phyloP scores from a whole-genome alignment of 2,797 vertebrate genomes.

The Sebastes cheni region DNA sequence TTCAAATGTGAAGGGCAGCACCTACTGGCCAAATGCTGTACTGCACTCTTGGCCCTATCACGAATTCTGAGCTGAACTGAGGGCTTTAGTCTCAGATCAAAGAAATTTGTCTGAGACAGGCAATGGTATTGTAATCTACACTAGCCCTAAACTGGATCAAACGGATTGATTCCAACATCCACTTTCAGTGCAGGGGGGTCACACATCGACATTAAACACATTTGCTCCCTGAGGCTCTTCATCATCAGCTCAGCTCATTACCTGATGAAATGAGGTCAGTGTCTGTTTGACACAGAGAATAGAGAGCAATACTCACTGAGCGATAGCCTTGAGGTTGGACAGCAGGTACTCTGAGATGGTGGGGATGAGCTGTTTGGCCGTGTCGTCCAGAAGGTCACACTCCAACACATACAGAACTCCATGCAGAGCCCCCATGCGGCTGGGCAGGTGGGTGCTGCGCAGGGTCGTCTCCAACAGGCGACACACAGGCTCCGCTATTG shows the following conservation, averaged over 20 bases:
- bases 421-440: conserved; percentile 93
- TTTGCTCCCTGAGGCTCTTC: not conserved
- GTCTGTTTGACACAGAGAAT: not conserved
- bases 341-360: conserved; percentile 93
- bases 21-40: not conserved
- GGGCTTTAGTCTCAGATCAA: not conserved
- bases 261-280: conserved; percentile 8
- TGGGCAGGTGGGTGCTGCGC: conserved; percentile 94
- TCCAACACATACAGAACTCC: conserved; percentile 95
- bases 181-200: not conserved
- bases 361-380: conserved; percentile 93
- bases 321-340: conserved; percentile 89
- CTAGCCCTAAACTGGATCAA: conserved; percentile 2
- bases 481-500: conserved; percentile 92
- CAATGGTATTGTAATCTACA: not conserved
- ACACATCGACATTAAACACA: conserved; percentile 11
- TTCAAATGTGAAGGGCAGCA: conserved; percentile 31
- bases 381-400: conserved; percentile 96
- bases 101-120: not conserved
- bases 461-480: conserved; percentile 93
- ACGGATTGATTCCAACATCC: conserved; percentile 8
- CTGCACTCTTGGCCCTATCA: not conserved
- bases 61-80: not conserved
- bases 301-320: conserved; percentile 86
- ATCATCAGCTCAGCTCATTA: conserved; percentile 25